Base-by-base conservation (phyloP, 2,797 vertebrate species). In the Limosa lapponica region DNA sequence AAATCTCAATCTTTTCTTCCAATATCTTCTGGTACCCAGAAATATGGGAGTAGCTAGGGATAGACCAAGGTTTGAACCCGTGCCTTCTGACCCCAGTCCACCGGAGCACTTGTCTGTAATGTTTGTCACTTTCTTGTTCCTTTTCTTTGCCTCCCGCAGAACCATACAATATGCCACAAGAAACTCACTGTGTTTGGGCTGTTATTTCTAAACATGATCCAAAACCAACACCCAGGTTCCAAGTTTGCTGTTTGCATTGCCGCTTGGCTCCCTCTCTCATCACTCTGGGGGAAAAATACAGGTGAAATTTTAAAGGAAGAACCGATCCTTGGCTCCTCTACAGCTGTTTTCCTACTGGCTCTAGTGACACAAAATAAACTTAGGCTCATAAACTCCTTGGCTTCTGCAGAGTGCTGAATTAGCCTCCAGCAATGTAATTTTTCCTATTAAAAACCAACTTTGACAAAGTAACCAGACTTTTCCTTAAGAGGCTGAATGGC, bases 251-350 rank as follows among this genome's bases (percentile, higher is more conserved):
- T 83, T 96, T 90, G 72, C 44, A 1, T 83, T 85, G 71, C 51
- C 2, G 1, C 55, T 86, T 91, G 69, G 44, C 84, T 96, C 34
- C 4, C 0, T 87, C 48, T 17, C 7, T 80, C 19, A 6, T 70
- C 13, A 4, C n/a, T 59, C 64, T 5, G 5, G 62, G 24, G 8
- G 16, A 91, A 81, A 86, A 46, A 77, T 39, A 88, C 79, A 94
- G 82, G 82, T 93, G 87, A 94, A 93, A 86, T 83, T 89, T 57
- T 78, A 74, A 93, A 83, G 77, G 69, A 90, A 91, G 49, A 74
- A 69, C 25, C 1, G 1, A 54, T 41, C 37, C 4, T 70, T 90
- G 32, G 66, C 77, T 92, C 28, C 52, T 58, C 27, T 86, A 83
- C 30, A 78, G 37, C 46, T 79, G 22, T 79, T 81, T 93, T 91